Conservation (phyloP, 2,888 invertebrate species). For the Watsonalla cultraria region DNA sequence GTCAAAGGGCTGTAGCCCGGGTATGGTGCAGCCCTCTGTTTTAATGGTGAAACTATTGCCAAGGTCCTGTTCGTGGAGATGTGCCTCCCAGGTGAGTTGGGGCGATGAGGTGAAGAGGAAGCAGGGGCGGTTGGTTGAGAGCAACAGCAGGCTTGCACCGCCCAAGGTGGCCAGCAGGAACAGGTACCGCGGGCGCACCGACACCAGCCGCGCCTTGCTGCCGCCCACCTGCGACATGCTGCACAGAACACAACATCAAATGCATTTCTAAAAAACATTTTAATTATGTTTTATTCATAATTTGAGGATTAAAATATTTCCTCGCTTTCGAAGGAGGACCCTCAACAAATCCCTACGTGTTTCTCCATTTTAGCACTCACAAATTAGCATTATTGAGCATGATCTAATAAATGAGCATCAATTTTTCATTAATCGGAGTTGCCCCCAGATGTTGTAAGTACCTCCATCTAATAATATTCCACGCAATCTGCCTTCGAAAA, state of each 20-base stretch:
- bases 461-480: too few relatives aligned
- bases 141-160: slow-evolving; percentile 52
- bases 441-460: too few relatives aligned
- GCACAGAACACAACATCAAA: slow-evolving; percentile 8
- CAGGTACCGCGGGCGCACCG: slow-evolving; percentile 52
- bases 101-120: slow-evolving; percentile 42
- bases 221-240: slow-evolving; percentile 47
- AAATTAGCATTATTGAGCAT: too few relatives aligned
- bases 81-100: slow-evolving; percentile 28
- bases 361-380: too few relatives aligned
- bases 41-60: slow-evolving; percentile 73
- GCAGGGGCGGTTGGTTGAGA: slow-evolving; percentile 50
- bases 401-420: too few relatives aligned
- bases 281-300: too few relatives aligned
- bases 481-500: too few relatives aligned
- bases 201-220: slow-evolving; percentile 27
- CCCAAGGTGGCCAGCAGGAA: slow-evolving; percentile 52
- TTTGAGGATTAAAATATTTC: too few relatives aligned
- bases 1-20: slow-evolving; percentile 81
- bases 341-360: too few relatives aligned
- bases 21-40: slow-evolving; percentile 83
- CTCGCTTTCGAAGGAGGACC: too few relatives aligned
- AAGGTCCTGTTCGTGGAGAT: slow-evolving; percentile 27
- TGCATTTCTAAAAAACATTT: too few relatives aligned
- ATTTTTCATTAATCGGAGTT: too few relatives aligned